A percentile compares a stretch with the other conserved stretches of the same genome.
These are phyloP conservation scores for Pseudolaguvia tuberculata DNA, from an alignment of 2,113 vertebrate genomes.

Conservation along the genomic window DNA sequence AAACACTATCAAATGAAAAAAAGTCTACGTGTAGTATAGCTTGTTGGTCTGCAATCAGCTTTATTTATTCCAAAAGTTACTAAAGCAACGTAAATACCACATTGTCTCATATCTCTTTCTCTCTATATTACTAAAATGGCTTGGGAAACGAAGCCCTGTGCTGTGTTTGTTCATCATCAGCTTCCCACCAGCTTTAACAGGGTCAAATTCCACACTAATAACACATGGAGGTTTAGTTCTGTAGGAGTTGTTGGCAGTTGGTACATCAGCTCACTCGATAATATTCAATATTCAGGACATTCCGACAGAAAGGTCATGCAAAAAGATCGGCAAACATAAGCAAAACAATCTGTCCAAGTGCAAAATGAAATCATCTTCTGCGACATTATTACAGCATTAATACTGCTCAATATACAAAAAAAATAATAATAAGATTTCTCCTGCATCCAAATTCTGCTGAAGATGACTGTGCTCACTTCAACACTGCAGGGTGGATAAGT, in stretches of 20 bases:
- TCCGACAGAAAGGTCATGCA: not conserved
- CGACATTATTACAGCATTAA: not conserved
- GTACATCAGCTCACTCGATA: not conserved
- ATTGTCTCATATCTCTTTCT: not conserved
- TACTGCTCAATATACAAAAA: not conserved
- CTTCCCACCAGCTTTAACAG: not conserved
- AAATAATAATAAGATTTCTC: not conserved
- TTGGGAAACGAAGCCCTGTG: not conserved
- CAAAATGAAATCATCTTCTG: not conserved
- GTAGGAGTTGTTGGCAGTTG: not conserved
- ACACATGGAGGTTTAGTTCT: not conserved
- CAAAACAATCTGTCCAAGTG: not conserved
- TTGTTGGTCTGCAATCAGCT: slow-evolving; percentile 6
- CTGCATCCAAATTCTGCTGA: not conserved
- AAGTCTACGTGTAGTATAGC: not conserved
- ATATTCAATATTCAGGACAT: not conserved
- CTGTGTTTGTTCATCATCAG: not conserved
- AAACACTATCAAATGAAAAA: not conserved
- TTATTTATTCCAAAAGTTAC: not conserved
- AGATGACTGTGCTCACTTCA: not conserved
- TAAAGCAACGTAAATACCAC: not conserved
- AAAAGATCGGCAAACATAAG: not conserved
- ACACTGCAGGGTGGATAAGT: not conserved
- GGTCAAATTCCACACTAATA: not conserved
- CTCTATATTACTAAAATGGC: not conserved